Percentiles rank a stretch among this genome's conserved stretches.
These are phyloP conservation scores for Heliothis virescens DNA, from an alignment of 1,140 invertebrate species.

Conservation along the genomic window DNA sequence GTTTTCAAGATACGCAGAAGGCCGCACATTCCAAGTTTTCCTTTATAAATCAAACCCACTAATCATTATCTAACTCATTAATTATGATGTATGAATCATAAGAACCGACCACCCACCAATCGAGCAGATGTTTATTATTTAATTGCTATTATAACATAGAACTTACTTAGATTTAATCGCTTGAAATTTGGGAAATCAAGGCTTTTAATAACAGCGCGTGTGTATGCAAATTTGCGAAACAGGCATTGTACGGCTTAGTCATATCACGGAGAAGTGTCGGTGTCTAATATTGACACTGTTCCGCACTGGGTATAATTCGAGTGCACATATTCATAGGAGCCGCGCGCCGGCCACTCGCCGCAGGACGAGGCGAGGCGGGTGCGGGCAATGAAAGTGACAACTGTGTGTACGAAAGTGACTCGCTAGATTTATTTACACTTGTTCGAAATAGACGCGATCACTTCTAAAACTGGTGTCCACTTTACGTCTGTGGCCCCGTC, in stretches of 20 bases:
- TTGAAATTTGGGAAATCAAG: not conserved
- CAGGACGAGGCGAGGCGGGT: constrained; percentile 64
- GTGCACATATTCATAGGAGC: constrained; percentile 18
- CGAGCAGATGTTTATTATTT: constrained; percentile 8
- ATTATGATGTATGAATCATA: constrained; percentile 17
- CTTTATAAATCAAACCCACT: constrained; percentile 6
- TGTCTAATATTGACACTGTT: constrained; percentile 7
- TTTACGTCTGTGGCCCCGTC: constrained; percentile 74
- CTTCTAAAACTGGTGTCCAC: constrained; percentile 82
- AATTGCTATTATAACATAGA: not conserved
- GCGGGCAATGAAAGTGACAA: constrained; percentile 82
- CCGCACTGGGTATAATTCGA: not conserved
- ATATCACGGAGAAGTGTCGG: constrained; percentile 11
- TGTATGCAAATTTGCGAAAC: constrained; percentile 10
- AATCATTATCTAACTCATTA: constrained; percentile 19
- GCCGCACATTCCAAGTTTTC: not conserved
- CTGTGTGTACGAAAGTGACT: constrained; percentile 76
- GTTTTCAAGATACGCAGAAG: constrained; percentile 6
- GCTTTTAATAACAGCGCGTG: not conserved
- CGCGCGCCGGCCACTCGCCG: constrained; percentile 28
- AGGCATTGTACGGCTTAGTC: not conserved
- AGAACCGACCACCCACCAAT: constrained; percentile 27
- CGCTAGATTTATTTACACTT: constrained; percentile 84
- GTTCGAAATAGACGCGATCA: constrained; percentile 79
- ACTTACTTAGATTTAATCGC: no score